These are phyloP conservation scores for Sialia sialis DNA, from an alignment of 2,113 vertebrate genomes.

Conservation along the genomic window DNA sequence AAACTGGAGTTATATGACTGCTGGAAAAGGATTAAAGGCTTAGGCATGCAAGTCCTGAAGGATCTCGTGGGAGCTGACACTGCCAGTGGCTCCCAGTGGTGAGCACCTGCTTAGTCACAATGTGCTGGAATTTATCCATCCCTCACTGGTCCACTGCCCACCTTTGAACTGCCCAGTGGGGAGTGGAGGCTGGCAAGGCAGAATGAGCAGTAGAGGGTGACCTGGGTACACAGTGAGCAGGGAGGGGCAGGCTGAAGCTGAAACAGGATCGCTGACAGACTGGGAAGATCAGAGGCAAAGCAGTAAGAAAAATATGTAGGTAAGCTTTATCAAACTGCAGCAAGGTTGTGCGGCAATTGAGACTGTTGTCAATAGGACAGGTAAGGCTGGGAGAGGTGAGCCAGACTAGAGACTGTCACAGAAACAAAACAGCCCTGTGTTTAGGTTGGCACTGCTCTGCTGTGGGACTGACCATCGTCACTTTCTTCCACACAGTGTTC, in stretches of 20 bases:
- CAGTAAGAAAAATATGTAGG: not conserved
- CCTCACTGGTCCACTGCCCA: not conserved
- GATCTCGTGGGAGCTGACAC: not conserved
- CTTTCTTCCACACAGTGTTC: not conserved
- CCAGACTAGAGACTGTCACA: not conserved
- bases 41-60: not conserved
- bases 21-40: not conserved
- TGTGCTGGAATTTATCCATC: not conserved
- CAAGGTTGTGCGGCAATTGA: not conserved
- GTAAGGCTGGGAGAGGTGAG: not conserved
- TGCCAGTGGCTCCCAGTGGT: not conserved
- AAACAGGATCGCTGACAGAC: not conserved
- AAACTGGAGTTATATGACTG: not conserved
- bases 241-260: not conserved
- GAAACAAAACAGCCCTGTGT: not conserved
- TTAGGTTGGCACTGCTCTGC: not conserved
- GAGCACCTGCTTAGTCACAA: not conserved
- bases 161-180: not conserved
- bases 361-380: not conserved
- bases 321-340: not conserved
- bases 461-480: not conserved
- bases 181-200: not conserved
- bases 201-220: not conserved
- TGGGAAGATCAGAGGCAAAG: not conserved
- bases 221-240: too few species aligned